Base-by-base conservation (phyloP, 2,888 invertebrate genomes). In the Drosophila cracens region DNA sequence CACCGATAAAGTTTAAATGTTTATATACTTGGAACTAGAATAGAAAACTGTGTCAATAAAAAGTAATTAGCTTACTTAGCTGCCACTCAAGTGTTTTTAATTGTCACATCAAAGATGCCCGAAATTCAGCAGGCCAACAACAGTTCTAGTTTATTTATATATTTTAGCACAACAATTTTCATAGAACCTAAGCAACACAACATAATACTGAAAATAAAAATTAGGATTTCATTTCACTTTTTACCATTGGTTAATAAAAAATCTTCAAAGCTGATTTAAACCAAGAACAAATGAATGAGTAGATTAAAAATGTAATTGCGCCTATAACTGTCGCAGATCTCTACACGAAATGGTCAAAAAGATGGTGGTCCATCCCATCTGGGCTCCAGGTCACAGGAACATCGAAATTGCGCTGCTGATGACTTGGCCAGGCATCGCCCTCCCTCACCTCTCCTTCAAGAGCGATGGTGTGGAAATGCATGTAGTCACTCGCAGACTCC, bases 81-180 rank as follows among this genome's bases (percentile, higher is more conserved):
- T 53, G 21, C 16, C n/a, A 52, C n/a, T 25, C 10, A 49, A 49
- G 27, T 27, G 10, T 49, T 38, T 38, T 43, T 66, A 66, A 52
- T 66, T 66, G 66, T 21, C 34, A 21, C 31, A 25, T 27, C 65
- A 18, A 46, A 46, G 13, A 21, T 46, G 21, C 7, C 21, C 13
- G 13, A 46, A 46, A 46, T 46, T 46, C 21, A n/a, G 2, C 4
- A 10, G 1, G 10, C n/a, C n/a, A n/a, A 10, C n/a, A n/a, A 40
- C n/a, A 27, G 27, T 10, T 13, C 10, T 64, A 51, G 65, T 51
- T 65, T 51, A 65, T 51, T 51, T 49, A 56, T 25, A 16, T 25
- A 33, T 53, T 13, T 57, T 40, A 7, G 56, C 40, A 46, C 11
- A 58, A 31, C 8, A 38, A 31, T 33, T 40, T 16, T 3, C 18